These are phyloP conservation scores for Diorhabda carinulata DNA, from an alignment of 1,140 invertebrate species.

Conservation along the genomic window DNA sequence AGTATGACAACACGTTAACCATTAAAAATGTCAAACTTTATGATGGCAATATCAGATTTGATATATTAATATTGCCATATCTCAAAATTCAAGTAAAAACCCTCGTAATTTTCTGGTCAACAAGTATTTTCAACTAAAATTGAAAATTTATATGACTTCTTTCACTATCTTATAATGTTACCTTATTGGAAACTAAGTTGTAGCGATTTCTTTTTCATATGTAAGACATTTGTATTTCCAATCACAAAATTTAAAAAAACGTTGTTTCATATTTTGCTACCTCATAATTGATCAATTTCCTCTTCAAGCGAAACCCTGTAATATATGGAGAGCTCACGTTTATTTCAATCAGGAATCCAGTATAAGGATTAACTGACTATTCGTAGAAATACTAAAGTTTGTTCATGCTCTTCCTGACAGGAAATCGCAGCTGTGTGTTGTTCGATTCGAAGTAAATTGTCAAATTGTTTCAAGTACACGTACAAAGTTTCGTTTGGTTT, in stretches of 20 bases:
- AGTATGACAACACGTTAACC: too few species aligned
- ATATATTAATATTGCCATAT: background rate
- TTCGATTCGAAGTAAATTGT: background rate
- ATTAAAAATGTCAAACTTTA: too few species aligned
- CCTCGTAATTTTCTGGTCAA: background rate
- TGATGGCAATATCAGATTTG: background rate
- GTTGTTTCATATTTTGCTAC: too few species aligned
- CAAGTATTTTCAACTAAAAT: background rate
- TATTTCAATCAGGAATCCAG: background rate
- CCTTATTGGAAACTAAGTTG: too few species aligned
- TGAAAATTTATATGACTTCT: background rate
- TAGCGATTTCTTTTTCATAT: too few species aligned
- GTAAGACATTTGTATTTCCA: background rate
- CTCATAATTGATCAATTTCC: background rate
- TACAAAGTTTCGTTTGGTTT: background rate
- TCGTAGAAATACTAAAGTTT: background rate
- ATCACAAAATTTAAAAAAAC: background rate
- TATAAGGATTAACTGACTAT: conserved; percentile 1
- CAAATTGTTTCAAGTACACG: background rate
- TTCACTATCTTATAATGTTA: too few species aligned
- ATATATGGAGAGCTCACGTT: background rate
- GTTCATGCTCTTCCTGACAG: conserved; percentile 4
- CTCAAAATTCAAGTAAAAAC: background rate
- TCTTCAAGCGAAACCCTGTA: background rate
- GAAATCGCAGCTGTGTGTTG: conserved; percentile 5